Evolutionary conservation across 2,113 vertebrate species (phyloP).

Genomic region (Cyanoliseus patagonus): DNA sequence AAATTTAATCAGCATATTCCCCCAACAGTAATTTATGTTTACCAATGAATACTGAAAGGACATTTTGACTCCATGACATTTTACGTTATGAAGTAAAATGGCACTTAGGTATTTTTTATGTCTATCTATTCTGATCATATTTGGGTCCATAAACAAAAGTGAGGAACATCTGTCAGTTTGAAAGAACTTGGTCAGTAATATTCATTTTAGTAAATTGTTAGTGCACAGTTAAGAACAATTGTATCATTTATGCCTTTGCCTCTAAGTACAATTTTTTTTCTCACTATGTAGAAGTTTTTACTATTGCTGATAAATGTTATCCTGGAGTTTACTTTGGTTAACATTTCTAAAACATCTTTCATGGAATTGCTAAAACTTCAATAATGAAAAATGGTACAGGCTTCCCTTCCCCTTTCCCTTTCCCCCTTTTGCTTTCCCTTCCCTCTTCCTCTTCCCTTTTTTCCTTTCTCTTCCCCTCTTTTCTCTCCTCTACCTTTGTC

Average conservation of each 20-base stretch:
- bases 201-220: not conserved
- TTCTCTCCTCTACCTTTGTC: too few species aligned
- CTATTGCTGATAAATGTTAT: not conserved
- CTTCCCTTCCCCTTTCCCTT: not conserved
- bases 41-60: constrained; percentile 64
- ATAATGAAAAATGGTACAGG: not conserved
- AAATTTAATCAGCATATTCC: constrained; percentile 65
- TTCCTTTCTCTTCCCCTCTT: too few species aligned
- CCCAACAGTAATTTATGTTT: constrained; percentile 71
- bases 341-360: not conserved
- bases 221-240: not conserved
- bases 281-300: not conserved
- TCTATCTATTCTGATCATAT: not conserved
- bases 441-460: too few species aligned
- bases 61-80: constrained; percentile 64
- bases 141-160: constrained; percentile 44
- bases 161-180: not conserved
- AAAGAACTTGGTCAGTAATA: not conserved
- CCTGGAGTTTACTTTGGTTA: not conserved
- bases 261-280: not conserved
- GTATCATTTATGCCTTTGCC: not conserved
- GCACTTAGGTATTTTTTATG: constrained; percentile 1
- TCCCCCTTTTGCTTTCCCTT: accelerated
- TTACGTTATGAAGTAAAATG: constrained; percentile 66
- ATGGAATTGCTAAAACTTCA: not conserved